These are phyloP conservation scores for Venturia canescens DNA, from an alignment of 1,140 invertebrate species.

Conservation along the genomic window DNA sequence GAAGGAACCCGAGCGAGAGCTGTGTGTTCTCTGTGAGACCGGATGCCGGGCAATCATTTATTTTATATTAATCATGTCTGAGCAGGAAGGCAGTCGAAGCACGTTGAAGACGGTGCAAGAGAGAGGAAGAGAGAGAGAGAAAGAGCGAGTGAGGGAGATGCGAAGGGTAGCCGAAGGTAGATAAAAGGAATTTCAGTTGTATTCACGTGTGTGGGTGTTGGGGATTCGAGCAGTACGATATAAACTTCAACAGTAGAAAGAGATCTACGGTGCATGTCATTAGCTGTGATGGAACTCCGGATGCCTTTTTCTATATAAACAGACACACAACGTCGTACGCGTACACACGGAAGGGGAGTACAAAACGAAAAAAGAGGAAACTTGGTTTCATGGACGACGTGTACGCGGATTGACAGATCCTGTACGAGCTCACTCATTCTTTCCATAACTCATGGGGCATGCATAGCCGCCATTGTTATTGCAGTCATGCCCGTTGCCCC, in stretches of 20 bases:
- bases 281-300: conserved; percentile 72
- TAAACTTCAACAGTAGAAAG: conserved; percentile 39
- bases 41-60: conserved; percentile 75
- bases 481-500: conserved; percentile 72
- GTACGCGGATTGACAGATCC: conserved; percentile 75
- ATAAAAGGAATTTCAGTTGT: conserved; percentile 54
- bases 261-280: conserved; percentile 74
- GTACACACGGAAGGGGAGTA: not conserved
- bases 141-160: conserved; percentile 55
- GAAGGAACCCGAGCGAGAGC: conserved; percentile 64
- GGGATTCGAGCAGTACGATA: conserved; percentile 16
- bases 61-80: conserved; percentile 75
- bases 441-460: not conserved
- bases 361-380: conserved; percentile 69
- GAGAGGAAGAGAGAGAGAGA: conserved; percentile 50
- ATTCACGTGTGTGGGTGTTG: conserved; percentile 29
- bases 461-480: conserved; percentile 67
- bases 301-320: conserved; percentile 60
- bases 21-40: conserved; percentile 66
- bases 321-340: conserved; percentile 13
- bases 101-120: conserved; percentile 58
- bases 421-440: conserved; percentile 55
- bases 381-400: conserved; percentile 70
- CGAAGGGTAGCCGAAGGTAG: conserved; percentile 37
- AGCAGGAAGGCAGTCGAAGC: conserved; percentile 61